Evolutionary conservation across 2,888 invertebrate genomes (phyloP).

Genomic region (Panorpa germanica): DNA sequence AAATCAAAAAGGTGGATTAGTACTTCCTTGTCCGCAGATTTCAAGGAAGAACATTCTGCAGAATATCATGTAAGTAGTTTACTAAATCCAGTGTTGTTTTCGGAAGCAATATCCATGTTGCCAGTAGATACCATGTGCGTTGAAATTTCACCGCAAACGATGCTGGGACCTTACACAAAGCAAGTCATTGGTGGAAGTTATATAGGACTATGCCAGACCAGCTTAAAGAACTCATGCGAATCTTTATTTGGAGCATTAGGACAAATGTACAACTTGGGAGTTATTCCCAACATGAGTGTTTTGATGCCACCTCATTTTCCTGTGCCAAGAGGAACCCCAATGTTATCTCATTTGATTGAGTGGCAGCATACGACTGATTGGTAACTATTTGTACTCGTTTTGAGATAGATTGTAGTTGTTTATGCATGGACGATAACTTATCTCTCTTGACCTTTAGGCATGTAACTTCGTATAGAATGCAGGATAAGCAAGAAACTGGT

Average conservation of each 20-base stretch:
- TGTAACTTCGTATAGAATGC: constrained; percentile 45
- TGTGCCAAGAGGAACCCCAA: constrained; percentile 71
- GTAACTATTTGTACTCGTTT: constrained; percentile 26
- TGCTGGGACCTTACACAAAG: constrained; percentile 70
- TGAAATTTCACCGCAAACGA: constrained; percentile 78
- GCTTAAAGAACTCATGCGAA: too few relatives aligned
- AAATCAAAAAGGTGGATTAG: neutral
- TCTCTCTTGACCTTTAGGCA: constrained; percentile 23
- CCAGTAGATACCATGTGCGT: constrained; percentile 66
- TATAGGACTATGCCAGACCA: too few relatives aligned
- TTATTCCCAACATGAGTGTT: neutral
- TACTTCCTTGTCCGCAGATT: too few relatives aligned
- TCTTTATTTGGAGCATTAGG: neutral
- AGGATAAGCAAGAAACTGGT: constrained; percentile 45
- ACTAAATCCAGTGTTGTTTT: constrained; percentile 68
- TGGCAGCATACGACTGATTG: constrained; percentile 77
- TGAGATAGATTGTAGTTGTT: too few relatives aligned
- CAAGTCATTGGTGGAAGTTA: constrained; percentile 13
- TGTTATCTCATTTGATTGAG: constrained; percentile 62
- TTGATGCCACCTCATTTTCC: too few relatives aligned
- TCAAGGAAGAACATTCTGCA: constrained; percentile 29
- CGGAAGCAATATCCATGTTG: constrained; percentile 57
- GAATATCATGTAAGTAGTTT: constrained; percentile 71
- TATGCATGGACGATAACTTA: constrained; percentile 5
- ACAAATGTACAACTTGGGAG: neutral